Base-by-base conservation (phyloP, 2,113 vertebrate genomes). In the Poecilia latipinna region DNA sequence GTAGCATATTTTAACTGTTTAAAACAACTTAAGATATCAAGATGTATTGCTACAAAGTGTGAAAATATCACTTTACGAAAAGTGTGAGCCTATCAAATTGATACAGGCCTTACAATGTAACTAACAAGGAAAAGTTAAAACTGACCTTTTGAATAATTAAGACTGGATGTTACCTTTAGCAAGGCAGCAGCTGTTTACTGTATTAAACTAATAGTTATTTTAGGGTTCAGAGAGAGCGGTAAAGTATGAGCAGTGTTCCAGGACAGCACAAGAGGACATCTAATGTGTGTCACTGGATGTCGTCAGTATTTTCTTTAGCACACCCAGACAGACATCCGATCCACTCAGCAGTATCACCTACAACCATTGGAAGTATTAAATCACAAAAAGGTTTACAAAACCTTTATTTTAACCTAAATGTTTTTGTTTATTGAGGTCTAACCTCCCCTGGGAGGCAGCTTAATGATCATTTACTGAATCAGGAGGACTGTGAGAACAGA, bases 191-290 rank as follows among this genome's bases (percentile, higher is more conserved):
- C 68, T 80, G 72, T 63, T 88, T 42, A 73, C 68, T 42, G 72
- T 54, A 65, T 48, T 67, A 32, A 78, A 33, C 37, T 70, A 85
- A 77, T 42, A n/a, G 75, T 81, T 90, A 83, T 86, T 88, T 83
- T 72, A 61, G 83, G 61, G 60, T 22, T 65, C 28, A 61, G 28
- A 35, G 4, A 8, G 33, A 24, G 39, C 57, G 37, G 66, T 31
- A 0, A 51, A 24, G 42, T 62, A 15, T 68, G 44, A 71, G 35
- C 62, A 42, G 33, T 2, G 0, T 24, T 29, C 0, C 42, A 48
- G 65, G 48, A 54, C 7, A 80, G 60, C 28, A 60, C 15, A 65
- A 48, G 33, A 5, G 0, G 31, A 24, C n/a, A 48, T 35, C 63
- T 65, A 13, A 70, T 57, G 8, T 32, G 60, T 65, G 74, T 61